Percentiles rank a stretch among this genome's conserved stretches.
phyloP scores from a whole-genome alignment of 2,797 vertebrate species.

The Anniella stebbinsi region DNA sequence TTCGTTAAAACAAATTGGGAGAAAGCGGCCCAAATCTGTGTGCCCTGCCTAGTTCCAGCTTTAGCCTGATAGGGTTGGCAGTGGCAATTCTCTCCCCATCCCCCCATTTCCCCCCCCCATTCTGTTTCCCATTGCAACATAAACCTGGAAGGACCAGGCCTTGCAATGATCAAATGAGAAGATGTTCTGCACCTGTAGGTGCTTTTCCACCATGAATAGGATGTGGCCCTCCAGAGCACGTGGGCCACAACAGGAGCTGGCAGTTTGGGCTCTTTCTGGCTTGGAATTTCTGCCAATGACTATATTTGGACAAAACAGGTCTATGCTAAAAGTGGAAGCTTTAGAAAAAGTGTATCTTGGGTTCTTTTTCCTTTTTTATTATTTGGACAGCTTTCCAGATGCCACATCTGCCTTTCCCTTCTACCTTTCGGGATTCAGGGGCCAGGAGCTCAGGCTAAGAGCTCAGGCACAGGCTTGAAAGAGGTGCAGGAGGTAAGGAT shows the following conservation, averaged over 20 bases:
- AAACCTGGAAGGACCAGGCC: background rate
- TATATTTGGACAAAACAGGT: background rate
- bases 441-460: background rate
- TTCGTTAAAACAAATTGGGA: background rate
- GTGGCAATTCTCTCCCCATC: too few relatives aligned
- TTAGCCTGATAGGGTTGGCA: background rate
- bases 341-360: background rate
- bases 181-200: background rate
- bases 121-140: background rate
- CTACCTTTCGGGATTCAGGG: accelerated
- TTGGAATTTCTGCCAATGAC: background rate
- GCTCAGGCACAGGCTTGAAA: background rate
- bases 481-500: background rate
- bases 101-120: background rate
- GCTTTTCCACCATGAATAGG: background rate
- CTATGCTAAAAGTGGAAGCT: background rate
- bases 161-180: background rate
- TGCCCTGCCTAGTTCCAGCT: background rate
- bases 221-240: background rate
- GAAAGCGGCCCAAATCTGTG: background rate
- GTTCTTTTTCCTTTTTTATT: background rate
- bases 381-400: conserved; percentile 28
- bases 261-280: background rate
- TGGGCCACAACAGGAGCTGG: background rate
- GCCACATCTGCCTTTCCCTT: conserved; percentile 46